Conservation (phyloP, 2,113 vertebrate genomes). For the Andinoacara biseriatus region DNA sequence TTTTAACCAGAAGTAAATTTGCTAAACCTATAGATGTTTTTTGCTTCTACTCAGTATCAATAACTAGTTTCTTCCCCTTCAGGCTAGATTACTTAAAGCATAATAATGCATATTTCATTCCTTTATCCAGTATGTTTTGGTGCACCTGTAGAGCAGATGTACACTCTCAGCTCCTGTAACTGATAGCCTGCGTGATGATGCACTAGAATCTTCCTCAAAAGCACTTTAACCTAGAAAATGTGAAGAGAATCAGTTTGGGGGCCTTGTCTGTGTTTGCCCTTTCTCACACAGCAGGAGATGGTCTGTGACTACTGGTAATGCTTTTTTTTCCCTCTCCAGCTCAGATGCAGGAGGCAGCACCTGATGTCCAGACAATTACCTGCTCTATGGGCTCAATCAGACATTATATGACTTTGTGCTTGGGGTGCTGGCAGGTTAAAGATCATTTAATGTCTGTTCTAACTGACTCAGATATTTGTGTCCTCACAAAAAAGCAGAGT, state of each 20-base stretch:
- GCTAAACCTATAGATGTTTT: too few relatives aligned
- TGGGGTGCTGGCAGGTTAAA: background rate
- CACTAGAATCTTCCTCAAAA: background rate
- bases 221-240: background rate
- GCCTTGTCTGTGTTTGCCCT: background rate
- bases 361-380: slow-evolving; percentile 5
- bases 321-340: background rate
- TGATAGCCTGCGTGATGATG: background rate
- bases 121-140: background rate
- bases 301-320: background rate
- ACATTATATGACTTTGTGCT: slow-evolving; percentile 8
- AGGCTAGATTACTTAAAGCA: background rate
- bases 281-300: slow-evolving; percentile 5
- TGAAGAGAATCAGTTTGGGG: background rate
- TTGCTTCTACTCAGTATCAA: background rate
- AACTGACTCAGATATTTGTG: background rate
- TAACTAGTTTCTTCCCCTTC: background rate
- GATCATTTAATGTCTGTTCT: background rate
- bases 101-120: background rate
- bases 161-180: background rate
- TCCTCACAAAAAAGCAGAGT: background rate
- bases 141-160: background rate
- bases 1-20: background rate
- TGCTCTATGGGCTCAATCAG: background rate
- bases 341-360: background rate